Evolutionary conservation across 2,888 invertebrate genomes (phyloP), one percentile per base, ranked within the genome.

Genomic region (Andrena fulva): DNA sequence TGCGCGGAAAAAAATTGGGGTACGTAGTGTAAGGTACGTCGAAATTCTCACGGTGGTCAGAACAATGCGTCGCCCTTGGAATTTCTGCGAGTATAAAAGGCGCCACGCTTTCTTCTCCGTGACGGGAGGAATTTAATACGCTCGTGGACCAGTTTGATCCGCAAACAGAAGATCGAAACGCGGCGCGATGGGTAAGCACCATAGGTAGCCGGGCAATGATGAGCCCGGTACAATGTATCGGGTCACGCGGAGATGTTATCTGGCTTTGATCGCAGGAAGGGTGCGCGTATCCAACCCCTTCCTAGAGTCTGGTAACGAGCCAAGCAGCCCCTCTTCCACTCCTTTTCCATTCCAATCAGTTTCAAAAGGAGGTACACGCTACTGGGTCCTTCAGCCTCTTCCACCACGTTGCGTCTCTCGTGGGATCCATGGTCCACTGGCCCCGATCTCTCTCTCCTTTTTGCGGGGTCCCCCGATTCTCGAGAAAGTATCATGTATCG

Each of bases 401-500:
- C 29, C 71, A 50, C 56, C 79, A 54, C 27, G 63, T 35, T 72
- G 24, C 56, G 4, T 56, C 71, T 82, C 84, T 87, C 84, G 77
- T 77, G 84, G 84, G 81, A 86, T 83, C 85, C 74, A 88, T 88
- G 89, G 89, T 91, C 89, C 90, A 90, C 89, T 90, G 90, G 87
- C 84, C 89, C 77, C 80, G 83, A 87, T 90, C 87, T 85, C 87
- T 85, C 82, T 77, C 68, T 60, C 54, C 62, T 62, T 73, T 60
- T 29, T 48, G 12, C 75, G 33, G 68, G 63, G 73, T 63, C 72
- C 83, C 75, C 77, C 71, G 86, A 82, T 81, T 75, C 56, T 27
- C 87, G 81, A 84, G 82, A 91, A 91, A 91, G 91, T 91, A 91
- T 91, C 91, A 80, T 87, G 89, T 91, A 90, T 91, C 91, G 89